Evolutionary conservation across 2,797 vertebrate genomes (phyloP), one percentile per base, ranked within the genome.

Genomic region (Eremophila alpestris): DNA sequence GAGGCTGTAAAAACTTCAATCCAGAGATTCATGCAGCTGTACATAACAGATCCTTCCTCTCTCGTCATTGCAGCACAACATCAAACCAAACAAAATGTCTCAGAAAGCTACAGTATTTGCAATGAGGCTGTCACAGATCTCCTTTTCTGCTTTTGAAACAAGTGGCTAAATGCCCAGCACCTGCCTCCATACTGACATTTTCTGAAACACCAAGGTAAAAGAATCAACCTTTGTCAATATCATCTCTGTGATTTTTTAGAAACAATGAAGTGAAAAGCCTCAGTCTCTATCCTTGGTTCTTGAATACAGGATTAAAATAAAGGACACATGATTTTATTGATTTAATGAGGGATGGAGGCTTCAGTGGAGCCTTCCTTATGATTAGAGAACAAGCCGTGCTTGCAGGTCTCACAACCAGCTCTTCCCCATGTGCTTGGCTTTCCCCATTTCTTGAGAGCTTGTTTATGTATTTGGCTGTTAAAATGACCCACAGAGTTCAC

Each of bases 71-170:
- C 97, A 96, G 92, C 95, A 97, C 96, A 97, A 96, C 97, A 97
- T 97, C 97, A 97, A 96, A 97, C 96, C 96, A 97, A 97, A 97
- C 96, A 98, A 97, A 97, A 97, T 96, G 95, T 97, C 96, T 98
- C 95, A 96, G 97, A 98, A 97, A 97, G 95, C 97, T 93, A 96
- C 96, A 95, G 96, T 94, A 84, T 95, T 93, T 94, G 95, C 91
- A 96, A 89, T 30, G 48, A 96, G 94, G 87, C 90, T 97, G 97
- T 96, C 96, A 96, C 90, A 93, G 91, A 95, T 88, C 92, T 84
- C 54, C 63, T 78, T 93, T 73, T 58, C 80, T 68, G 87, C 87
- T 83, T 93, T 88, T 74, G 74, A 97, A 96, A 96, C 93, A 93
- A 97, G 96, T 96, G 96, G 92, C 92, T 94, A 34, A 96, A 96